Evolutionary conservation across 2,797 vertebrate species (phyloP).

Genomic region (Syngnathus acus): DNA sequence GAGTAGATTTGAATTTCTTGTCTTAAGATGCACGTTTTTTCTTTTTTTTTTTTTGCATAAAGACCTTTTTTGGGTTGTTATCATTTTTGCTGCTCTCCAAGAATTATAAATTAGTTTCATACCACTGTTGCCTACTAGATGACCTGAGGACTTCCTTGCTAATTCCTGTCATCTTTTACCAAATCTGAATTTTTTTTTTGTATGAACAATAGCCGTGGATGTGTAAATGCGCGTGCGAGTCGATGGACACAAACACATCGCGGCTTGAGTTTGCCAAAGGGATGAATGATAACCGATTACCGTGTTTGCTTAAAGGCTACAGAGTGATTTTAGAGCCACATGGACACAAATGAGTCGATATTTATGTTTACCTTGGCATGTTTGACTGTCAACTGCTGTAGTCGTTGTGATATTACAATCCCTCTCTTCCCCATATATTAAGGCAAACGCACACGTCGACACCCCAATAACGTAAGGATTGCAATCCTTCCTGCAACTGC

Average conservation of each 20-base stretch:
- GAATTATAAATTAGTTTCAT: too few relatives aligned
- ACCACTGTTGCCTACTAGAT: neutral
- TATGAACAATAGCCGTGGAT: conserved; percentile 25
- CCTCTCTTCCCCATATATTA: conserved; percentile 12
- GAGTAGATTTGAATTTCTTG: too few relatives aligned
- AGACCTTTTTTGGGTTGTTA: too few relatives aligned
- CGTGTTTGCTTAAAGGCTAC: conserved; percentile 47
- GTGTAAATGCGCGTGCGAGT: conserved; percentile 12
- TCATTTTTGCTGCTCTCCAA: too few relatives aligned
- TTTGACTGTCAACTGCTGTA: conserved; percentile 30
- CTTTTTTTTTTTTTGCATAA: too few relatives aligned
- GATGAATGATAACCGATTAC: conserved; percentile 41
- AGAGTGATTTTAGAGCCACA: conserved; percentile 24
- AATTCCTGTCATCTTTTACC: conserved; percentile 42
- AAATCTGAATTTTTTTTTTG: conserved; percentile 48
- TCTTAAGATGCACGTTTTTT: too few relatives aligned
- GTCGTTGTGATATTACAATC: conserved; percentile 30
- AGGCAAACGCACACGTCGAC: conserved; percentile 11
- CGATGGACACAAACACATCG: conserved; percentile 23
- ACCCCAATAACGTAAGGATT: conserved; percentile 4
- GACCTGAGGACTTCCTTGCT: conserved; percentile 4
- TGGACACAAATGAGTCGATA: conserved; percentile 18
- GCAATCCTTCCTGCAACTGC: conserved; percentile 30
- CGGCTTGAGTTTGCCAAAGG: conserved; percentile 42
- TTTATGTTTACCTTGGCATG: conserved; percentile 24